Evolutionary conservation across 2,797 vertebrate species (phyloP).

Genomic region (Fistularia commersonii): DNA sequence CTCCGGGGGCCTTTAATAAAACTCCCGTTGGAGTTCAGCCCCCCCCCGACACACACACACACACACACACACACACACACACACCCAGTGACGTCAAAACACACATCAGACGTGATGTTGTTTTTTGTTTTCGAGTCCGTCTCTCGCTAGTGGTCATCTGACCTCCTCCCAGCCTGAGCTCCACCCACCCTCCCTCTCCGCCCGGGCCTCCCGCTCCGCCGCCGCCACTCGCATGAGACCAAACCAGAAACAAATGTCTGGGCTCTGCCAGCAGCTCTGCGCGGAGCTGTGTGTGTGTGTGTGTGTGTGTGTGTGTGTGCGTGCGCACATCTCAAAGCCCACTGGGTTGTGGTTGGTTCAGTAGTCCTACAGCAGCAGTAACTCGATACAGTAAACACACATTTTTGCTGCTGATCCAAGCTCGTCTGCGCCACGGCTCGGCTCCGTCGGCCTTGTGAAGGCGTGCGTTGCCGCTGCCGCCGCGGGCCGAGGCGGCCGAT

Average conservation of each 20-base stretch:
- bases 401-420: constrained; percentile 74
- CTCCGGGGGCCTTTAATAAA: no score
- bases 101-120: constrained; percentile 34
- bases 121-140: constrained; percentile 26
- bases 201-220: constrained; percentile 44
- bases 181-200: constrained; percentile 42
- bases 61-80: constrained; percentile 10
- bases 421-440: constrained; percentile 61
- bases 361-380: constrained; percentile 65
- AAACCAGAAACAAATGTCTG: constrained; percentile 59
- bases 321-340: constrained; percentile 46
- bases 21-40: no score
- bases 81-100: constrained; percentile 36
- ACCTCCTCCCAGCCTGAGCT: constrained; percentile 17
- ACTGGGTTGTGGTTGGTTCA: constrained; percentile 63
- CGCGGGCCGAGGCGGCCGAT: no score
- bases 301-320: constrained; percentile 14
- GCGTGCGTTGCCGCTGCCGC: no score
- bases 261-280: constrained; percentile 49
- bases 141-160: constrained; percentile 47
- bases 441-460: constrained; percentile 62
- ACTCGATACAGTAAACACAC: constrained; percentile 67
- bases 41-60: no score
- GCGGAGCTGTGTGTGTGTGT: constrained; percentile 16
- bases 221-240: constrained; percentile 68